These are phyloP conservation scores for Siniperca obscura DNA, from an alignment of 2,797 vertebrate genomes.

Conservation along the genomic window DNA sequence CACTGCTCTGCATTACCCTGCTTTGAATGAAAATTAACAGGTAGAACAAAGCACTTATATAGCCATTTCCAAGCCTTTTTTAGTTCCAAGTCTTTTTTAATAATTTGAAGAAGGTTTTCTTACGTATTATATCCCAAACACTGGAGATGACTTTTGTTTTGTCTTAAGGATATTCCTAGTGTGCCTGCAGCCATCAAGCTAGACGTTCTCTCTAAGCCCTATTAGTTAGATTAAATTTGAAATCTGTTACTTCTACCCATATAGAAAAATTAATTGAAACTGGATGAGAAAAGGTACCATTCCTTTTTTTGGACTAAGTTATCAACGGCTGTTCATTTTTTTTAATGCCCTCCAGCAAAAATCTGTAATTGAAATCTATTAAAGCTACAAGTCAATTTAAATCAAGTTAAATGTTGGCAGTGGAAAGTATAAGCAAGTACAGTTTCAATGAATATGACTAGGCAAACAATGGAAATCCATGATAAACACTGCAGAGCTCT, in stretches of 20 bases:
- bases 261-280: constrained; percentile 64
- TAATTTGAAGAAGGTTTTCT: constrained; percentile 35
- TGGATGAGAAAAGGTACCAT: constrained; percentile 46
- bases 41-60: constrained; percentile 12
- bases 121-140: constrained; percentile 27
- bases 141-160: constrained; percentile 40
- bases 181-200: constrained; percentile 34
- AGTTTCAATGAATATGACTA: constrained; percentile 18
- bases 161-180: constrained; percentile 45
- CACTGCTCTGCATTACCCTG: background rate
- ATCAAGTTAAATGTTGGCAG: constrained; percentile 52
- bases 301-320: constrained; percentile 37
- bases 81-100: constrained; percentile 15
- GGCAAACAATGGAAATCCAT: constrained; percentile 45
- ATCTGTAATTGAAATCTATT: constrained; percentile 65
- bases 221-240: constrained; percentile 65
- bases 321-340: constrained; percentile 45
- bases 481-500: constrained; percentile 46
- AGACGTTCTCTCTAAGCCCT: constrained; percentile 46
- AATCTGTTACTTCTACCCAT: constrained; percentile 49
- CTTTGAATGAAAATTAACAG: constrained; percentile 37
- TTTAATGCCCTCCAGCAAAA: constrained; percentile 39
- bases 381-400: constrained; percentile 55
- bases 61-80: constrained; percentile 17
- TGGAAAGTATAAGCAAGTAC: constrained; percentile 20